Conservation (phyloP, 2,797 vertebrate species). For the Kryptolebias ocellatus region DNA sequence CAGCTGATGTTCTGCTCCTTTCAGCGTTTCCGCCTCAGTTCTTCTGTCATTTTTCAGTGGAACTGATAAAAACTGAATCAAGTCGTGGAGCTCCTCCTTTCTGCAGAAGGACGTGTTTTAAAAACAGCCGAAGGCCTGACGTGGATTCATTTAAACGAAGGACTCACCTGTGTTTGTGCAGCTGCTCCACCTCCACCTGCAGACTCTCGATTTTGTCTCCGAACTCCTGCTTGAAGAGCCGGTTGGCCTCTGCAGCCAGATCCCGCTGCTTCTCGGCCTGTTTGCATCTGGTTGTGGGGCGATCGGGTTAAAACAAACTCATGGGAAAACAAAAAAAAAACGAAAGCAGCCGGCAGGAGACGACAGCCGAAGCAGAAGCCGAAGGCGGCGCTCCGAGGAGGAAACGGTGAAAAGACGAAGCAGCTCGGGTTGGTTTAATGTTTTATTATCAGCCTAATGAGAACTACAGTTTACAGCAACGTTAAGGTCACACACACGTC, state of each 20-base stretch:
- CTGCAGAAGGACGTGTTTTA: too few species aligned
- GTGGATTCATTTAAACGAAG: neutral
- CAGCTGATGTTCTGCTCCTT: too few species aligned
- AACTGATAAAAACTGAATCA: too few species aligned
- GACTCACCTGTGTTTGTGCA: slow-evolving; percentile 88
- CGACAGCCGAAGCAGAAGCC: slow-evolving; percentile 43
- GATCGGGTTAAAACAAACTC: slow-evolving; percentile 86
- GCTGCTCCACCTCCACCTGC: slow-evolving; percentile 90
- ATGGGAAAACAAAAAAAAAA: slow-evolving; percentile 82
- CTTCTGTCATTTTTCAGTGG: too few species aligned
- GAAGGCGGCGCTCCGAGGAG: slow-evolving; percentile 3
- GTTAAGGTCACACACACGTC: slow-evolving; percentile 89
- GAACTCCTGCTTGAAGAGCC: slow-evolving; percentile 98
- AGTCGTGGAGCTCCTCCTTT: too few species aligned
- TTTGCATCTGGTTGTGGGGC: slow-evolving; percentile 90
- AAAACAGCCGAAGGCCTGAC: too few species aligned
- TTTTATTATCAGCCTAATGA: slow-evolving; percentile 89
- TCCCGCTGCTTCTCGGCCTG: slow-evolving; percentile 88
- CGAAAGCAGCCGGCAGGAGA: slow-evolving; percentile 66
- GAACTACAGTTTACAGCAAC: slow-evolving; percentile 94
- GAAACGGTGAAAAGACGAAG: slow-evolving; percentile 78
- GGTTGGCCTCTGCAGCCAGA: slow-evolving; percentile 90
- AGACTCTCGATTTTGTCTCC: slow-evolving; percentile 98
- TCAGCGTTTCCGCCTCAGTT: too few species aligned
- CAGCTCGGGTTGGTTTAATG: slow-evolving; percentile 81